Percentiles rank a stretch among this genome's conserved stretches.
These are phyloP conservation scores for Artibeus lituratus DNA, from an alignment of 2,797 vertebrate genomes.

Conservation along the genomic window DNA sequence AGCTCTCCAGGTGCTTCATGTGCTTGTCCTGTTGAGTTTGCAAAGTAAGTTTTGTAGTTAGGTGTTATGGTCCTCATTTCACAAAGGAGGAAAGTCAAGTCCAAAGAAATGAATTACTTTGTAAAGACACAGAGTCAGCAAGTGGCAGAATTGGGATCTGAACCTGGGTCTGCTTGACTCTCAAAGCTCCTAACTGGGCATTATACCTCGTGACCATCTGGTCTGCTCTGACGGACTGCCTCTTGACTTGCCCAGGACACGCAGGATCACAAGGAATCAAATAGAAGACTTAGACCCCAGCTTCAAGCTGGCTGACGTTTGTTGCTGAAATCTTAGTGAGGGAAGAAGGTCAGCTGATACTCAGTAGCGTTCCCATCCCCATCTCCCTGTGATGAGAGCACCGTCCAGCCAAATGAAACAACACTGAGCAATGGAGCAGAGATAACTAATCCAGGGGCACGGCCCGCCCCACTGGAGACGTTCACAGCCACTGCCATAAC, in stretches of 20 bases:
- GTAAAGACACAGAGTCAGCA: neutral
- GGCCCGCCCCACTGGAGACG: neutral
- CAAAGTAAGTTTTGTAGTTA: neutral
- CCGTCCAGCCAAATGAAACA: conserved; percentile 32
- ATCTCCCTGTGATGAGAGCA: neutral
- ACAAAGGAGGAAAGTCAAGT: neutral
- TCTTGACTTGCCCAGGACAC: neutral
- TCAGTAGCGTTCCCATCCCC: neutral
- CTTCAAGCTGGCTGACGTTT: neutral
- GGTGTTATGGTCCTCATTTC: neutral
- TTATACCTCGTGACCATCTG: neutral
- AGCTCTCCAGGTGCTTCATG: neutral
- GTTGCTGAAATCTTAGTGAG: neutral
- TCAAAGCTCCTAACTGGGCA: neutral
- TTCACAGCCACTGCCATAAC: conserved; percentile 2
- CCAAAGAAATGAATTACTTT: neutral
- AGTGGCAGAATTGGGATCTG: neutral
- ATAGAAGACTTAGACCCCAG: neutral
- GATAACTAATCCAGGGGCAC: conserved; percentile 52
- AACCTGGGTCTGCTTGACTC: neutral
- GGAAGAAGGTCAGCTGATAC: neutral
- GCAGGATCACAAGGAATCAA: neutral
- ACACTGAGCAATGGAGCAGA: neutral
- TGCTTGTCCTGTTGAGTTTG: neutral
- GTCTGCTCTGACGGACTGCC: neutral